phyloP scores from a whole-genome alignment of 2,888 invertebrate species.

The Papilio elwesi region DNA sequence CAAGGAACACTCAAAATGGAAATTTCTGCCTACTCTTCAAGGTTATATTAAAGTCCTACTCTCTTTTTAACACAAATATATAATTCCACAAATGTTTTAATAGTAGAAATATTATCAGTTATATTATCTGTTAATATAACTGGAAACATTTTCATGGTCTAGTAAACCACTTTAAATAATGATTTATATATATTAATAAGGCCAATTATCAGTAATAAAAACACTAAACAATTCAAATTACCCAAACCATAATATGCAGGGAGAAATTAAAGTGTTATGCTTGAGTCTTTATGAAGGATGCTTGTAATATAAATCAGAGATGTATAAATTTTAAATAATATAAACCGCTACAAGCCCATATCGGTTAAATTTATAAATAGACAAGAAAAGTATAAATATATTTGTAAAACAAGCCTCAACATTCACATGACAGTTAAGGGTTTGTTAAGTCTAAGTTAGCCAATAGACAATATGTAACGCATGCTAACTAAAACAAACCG shows the following conservation, averaged over 20 bases:
- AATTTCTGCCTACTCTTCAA: not conserved
- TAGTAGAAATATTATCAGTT: too few relatives aligned
- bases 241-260: not conserved
- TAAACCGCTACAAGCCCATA: conserved; percentile 22
- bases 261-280: conserved; percentile 4
- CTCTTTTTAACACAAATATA: too few relatives aligned
- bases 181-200: not conserved
- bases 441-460: conserved; percentile 58
- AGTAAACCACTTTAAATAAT: too few relatives aligned
- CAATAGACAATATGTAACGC: conserved; percentile 73
- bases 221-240: not conserved
- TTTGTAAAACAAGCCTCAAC: conserved; percentile 19
- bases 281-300: not conserved
- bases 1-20: not conserved
- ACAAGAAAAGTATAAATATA: conserved; percentile 32
- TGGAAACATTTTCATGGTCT: too few relatives aligned
- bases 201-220: not conserved
- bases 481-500: conserved; percentile 80
- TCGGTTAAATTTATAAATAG: conserved; percentile 29
- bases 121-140: too few relatives aligned
- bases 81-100: too few relatives aligned
- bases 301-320: not conserved
- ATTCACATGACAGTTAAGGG: conserved; percentile 26
- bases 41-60: not conserved
- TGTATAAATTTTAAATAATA: not conserved